Percentiles rank a stretch among this genome's conserved stretches.
These are phyloP conservation scores for human DNA, from an alignment of 2,113 vertebrate species.

Conservation along the genomic window DNA sequence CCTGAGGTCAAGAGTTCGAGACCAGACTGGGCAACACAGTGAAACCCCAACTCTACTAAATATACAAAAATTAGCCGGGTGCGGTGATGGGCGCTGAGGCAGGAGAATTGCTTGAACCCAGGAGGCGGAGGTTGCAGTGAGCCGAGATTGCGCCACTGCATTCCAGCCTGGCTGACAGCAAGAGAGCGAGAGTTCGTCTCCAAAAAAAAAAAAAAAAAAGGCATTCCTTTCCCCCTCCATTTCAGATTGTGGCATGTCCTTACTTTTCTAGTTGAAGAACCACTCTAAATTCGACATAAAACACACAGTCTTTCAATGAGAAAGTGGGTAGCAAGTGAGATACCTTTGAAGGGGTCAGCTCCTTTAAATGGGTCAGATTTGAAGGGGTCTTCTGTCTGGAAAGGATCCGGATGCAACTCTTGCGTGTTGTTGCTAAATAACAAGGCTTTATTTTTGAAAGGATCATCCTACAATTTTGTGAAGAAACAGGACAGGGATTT, in stretches of 20 bases:
- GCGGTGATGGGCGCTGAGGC: too few relatives aligned
- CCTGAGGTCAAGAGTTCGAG: too few relatives aligned
- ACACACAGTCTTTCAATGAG: neutral
- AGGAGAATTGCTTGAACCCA: too few relatives aligned
- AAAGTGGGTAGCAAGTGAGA: constrained; percentile 51
- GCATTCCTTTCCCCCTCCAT: neutral
- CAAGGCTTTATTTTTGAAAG: constrained; percentile 94
- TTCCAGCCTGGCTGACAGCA: too few relatives aligned
- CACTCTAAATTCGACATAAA: neutral
- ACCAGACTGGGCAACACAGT: too few relatives aligned
- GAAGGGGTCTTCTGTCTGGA: constrained; percentile 97
- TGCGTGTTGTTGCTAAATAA: constrained; percentile 90
- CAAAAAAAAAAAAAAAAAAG: too few relatives aligned
- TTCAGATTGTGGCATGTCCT: too few relatives aligned
- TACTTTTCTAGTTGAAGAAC: neutral
- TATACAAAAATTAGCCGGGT: too few relatives aligned
- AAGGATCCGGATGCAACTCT: constrained; percentile 93
- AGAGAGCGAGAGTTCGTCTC: too few relatives aligned
- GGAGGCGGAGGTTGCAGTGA: too few relatives aligned
- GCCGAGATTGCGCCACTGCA: too few relatives aligned
- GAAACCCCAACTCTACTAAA: too few relatives aligned
- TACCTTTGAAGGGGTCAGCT: constrained; percentile 86
- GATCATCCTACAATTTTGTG: constrained; percentile 89
- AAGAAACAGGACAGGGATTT: constrained; percentile 59
- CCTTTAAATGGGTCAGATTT: constrained; percentile 97